Percentiles rank a stretch among this genome's conserved stretches.
These are phyloP conservation scores for Eupithecia tripunctaria DNA, from an alignment of 2,888 invertebrate species.

Conservation along the genomic window DNA sequence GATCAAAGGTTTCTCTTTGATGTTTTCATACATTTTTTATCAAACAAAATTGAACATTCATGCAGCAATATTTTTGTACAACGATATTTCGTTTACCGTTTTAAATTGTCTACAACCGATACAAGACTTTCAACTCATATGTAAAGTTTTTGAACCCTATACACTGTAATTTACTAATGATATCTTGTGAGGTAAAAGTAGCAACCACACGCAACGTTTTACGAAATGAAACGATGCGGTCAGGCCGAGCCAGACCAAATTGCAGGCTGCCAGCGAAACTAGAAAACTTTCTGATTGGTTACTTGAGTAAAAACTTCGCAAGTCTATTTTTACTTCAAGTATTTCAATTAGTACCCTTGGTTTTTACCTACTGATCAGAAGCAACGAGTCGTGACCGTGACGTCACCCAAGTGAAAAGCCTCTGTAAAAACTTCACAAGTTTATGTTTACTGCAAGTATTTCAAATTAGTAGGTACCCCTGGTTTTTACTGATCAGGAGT, in stretches of 20 bases:
- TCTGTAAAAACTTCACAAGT: too few species aligned
- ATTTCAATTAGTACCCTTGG: too few species aligned
- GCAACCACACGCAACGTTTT: conserved; percentile 4
- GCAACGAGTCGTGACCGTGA: too few species aligned
- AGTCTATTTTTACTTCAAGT: not conserved
- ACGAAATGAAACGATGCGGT: conserved; percentile 12
- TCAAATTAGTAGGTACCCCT: too few species aligned
- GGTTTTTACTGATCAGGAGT: too few species aligned
- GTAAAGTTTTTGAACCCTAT: conserved; percentile 1
- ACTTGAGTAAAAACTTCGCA: not conserved
- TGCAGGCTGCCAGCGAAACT: conserved; percentile 16
- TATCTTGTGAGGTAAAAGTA: not conserved
- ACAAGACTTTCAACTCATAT: not conserved
- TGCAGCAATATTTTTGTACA: not conserved
- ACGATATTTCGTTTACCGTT: not conserved
- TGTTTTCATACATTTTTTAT: not conserved
- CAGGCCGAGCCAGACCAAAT: conserved; percentile 20
- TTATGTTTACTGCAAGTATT: too few species aligned
- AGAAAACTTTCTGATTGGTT: conserved; percentile 22
- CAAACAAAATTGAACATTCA: not conserved
- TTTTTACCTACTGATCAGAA: too few species aligned
- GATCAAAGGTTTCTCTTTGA: not conserved
- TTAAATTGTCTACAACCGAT: not conserved
- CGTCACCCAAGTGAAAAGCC: too few species aligned
- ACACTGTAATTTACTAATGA: not conserved